Evolutionary conservation across 1,140 invertebrate genomes (phyloP).

Genomic region (Sipha flava): DNA sequence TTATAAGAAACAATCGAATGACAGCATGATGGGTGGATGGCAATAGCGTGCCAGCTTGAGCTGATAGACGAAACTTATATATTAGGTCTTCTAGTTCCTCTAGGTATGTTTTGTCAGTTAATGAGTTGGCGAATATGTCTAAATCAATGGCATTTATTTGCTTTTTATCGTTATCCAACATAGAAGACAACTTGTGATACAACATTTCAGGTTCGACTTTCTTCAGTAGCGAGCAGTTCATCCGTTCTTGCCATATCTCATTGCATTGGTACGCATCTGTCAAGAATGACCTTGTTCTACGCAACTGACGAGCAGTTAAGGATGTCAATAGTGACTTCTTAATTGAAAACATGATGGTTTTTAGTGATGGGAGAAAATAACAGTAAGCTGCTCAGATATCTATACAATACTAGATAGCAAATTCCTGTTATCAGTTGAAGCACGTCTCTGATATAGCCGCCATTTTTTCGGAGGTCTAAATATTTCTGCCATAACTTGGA

Average conservation of each 20-base stretch:
- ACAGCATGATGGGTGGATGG: slow-evolving; percentile 75
- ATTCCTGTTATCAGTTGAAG: not conserved
- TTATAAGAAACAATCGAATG: slow-evolving; percentile 58
- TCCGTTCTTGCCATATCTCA: slow-evolving; percentile 55
- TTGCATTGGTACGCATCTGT: slow-evolving; percentile 58
- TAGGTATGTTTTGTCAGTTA: slow-evolving; percentile 46
- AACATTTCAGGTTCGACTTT: slow-evolving; percentile 56
- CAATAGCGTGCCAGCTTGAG: slow-evolving; percentile 57
- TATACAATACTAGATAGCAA: not conserved
- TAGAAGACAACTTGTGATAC: slow-evolving; percentile 55
- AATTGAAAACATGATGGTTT: not conserved
- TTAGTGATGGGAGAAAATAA: no score
- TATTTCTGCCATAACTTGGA: no score
- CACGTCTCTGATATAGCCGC: no score
- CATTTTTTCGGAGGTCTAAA: no score
- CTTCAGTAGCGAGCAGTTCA: slow-evolving; percentile 52
- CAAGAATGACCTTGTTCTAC: slow-evolving; percentile 46
- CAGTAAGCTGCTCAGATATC: no score
- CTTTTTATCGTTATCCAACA: slow-evolving; percentile 47
- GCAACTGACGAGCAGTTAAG: not conserved
- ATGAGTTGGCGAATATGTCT: slow-evolving; percentile 61
- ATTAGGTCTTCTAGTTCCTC: slow-evolving; percentile 62
- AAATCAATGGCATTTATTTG: slow-evolving; percentile 58
- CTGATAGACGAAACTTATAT: slow-evolving; percentile 59
- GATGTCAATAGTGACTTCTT: not conserved